Percentiles rank a stretch among this genome's conserved stretches.
phyloP scores from a whole-genome alignment of 2,888 invertebrate genomes.

The Ennomos erosarius region DNA sequence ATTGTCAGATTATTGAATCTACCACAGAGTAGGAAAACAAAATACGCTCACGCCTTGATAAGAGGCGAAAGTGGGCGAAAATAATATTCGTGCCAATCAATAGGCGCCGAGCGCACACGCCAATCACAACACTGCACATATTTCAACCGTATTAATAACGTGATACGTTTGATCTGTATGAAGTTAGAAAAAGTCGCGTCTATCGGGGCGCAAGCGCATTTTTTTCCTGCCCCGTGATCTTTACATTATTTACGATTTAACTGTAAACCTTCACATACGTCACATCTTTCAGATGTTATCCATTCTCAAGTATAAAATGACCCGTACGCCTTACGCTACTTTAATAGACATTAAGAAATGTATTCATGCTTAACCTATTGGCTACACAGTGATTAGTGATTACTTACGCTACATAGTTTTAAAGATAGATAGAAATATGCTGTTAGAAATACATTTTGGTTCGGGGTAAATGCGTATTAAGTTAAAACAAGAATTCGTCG shows the following conservation, averaged over 20 bases:
- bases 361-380: slow-evolving; percentile 1
- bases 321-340: background rate
- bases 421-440: slow-evolving; percentile 8
- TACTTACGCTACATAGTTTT: slow-evolving; percentile 5
- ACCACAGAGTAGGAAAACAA: too few species aligned
- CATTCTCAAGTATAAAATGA: slow-evolving; percentile 7
- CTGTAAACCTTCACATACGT: slow-evolving; percentile 4
- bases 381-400: slow-evolving; percentile 7
- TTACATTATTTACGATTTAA: slow-evolving; percentile 15
- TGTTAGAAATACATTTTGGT: slow-evolving; percentile 15
- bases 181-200: too few species aligned
- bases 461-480: slow-evolving; percentile 13
- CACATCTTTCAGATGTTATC: slow-evolving; percentile 26
- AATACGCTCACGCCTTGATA: too few species aligned
- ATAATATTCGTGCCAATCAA: too few species aligned
- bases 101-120: too few species aligned
- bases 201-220: too few species aligned
- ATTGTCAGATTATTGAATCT: slow-evolving; percentile 1
- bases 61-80: too few species aligned
- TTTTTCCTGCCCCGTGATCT: background rate
- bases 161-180: too few species aligned
- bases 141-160: too few species aligned
- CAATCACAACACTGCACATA: too few species aligned
- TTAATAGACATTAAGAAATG: slow-evolving; percentile 1
- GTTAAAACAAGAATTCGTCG: background rate